These are phyloP conservation scores for Drosophila yooni DNA, from an alignment of 2,888 invertebrate genomes.

Conservation along the genomic window DNA sequence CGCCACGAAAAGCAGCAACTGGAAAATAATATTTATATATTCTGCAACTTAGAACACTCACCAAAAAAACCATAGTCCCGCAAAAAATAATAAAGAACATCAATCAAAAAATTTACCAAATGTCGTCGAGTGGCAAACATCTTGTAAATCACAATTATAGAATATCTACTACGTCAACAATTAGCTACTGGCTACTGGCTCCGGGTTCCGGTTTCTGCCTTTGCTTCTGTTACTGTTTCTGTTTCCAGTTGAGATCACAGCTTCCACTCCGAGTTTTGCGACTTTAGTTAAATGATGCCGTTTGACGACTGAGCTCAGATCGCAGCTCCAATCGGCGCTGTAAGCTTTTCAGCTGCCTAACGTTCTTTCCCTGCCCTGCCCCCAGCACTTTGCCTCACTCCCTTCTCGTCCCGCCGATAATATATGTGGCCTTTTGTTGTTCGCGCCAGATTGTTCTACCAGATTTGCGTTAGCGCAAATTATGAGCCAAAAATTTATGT, in stretches of 20 bases:
- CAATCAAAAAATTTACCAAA: conserved; percentile 67
- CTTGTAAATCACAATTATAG: conserved; percentile 38
- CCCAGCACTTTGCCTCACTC: neutral
- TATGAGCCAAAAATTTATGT: conserved; percentile 65
- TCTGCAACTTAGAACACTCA: conserved; percentile 3
- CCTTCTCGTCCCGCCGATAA: conserved; percentile 29
- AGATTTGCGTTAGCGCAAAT: conserved; percentile 54
- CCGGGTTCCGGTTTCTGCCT: neutral
- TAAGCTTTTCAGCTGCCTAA: conserved; percentile 59
- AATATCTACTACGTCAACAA: conserved; percentile 17
- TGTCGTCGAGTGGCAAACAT: conserved; percentile 60
- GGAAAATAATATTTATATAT: conserved; percentile 6
- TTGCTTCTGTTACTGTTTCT: conserved; percentile 12
- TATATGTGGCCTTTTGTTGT: conserved; percentile 55
- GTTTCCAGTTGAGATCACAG: conserved; percentile 38
- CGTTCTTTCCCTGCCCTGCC: conserved; percentile 12
- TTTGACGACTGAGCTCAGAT: conserved; percentile 70
- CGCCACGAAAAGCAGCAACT: conserved; percentile 35
- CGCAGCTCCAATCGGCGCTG: conserved; percentile 51
- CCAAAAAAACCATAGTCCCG: neutral
- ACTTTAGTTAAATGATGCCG: conserved; percentile 77
- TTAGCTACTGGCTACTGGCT: conserved; percentile 1
- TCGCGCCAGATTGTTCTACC: conserved; percentile 14
- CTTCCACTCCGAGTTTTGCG: conserved; percentile 59
- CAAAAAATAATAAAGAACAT: conserved; percentile 10